phyloP scores from a whole-genome alignment of 2,888 invertebrate genomes.

The Macrosiphum euphorbiae region DNA sequence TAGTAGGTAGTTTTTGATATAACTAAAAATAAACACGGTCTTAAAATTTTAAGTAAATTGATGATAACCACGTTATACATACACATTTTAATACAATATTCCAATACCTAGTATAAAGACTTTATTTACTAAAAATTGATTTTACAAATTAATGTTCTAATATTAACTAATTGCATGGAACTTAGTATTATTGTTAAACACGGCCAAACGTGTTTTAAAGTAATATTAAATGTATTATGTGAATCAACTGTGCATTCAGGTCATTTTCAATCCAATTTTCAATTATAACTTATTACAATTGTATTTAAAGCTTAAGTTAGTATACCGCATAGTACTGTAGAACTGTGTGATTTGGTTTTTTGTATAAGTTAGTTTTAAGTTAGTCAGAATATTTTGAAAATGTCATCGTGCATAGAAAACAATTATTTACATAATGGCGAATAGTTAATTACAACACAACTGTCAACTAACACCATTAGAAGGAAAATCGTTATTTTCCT shows the following conservation, averaged over 20 bases:
- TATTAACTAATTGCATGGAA: not conserved
- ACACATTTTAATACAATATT: too few species aligned
- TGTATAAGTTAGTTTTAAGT: too few species aligned
- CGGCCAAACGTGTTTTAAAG: too few species aligned
- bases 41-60: not conserved
- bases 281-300: not conserved
- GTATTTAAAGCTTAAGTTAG: not conserved
- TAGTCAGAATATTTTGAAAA: too few species aligned
- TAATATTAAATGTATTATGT: not conserved
- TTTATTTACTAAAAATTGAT: not conserved
- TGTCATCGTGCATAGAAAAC: too few species aligned
- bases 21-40: not conserved
- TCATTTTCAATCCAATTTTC: not conserved
- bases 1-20: not conserved
- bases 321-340: too few species aligned
- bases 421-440: too few species aligned
- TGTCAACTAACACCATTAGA: too few species aligned
- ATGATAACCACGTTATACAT: not conserved
- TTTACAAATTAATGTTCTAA: not conserved
- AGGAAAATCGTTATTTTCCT: too few species aligned
- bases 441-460: too few species aligned
- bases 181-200: not conserved
- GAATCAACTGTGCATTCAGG: not conserved
- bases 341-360: too few species aligned
- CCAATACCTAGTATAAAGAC: not conserved